Evolutionary conservation across 2,888 invertebrate species (phyloP).

Genomic region (Agrotis exclamationis): DNA sequence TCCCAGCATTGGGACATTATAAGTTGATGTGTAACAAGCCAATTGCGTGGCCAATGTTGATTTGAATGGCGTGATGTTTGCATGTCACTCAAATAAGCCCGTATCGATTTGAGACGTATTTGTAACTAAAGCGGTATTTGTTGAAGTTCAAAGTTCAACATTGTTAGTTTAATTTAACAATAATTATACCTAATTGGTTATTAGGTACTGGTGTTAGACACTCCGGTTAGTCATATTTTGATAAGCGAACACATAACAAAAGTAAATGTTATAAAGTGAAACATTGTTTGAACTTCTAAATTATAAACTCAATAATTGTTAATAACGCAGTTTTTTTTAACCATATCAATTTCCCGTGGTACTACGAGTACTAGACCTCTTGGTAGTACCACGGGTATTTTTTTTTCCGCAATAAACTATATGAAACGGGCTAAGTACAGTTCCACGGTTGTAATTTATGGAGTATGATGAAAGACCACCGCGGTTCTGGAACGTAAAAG

Average conservation of each 20-base stretch:
- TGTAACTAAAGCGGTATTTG: conserved; percentile 25
- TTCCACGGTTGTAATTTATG: too few species aligned
- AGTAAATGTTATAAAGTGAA: not conserved
- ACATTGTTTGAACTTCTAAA: not conserved
- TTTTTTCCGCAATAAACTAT: too few species aligned
- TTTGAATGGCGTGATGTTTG: conserved; percentile 42
- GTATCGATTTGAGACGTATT: conserved; percentile 52
- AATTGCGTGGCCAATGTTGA: conserved; percentile 7
- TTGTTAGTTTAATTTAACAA: conserved; percentile 9
- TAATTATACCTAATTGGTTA: conserved; percentile 21
- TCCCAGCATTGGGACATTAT: too few species aligned
- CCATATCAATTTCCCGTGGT: too few species aligned
- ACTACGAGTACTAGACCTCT: too few species aligned
- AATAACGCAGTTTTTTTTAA: too few species aligned
- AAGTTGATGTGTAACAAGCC: not conserved
- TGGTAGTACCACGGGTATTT: too few species aligned
- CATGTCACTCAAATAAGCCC: conserved; percentile 41
- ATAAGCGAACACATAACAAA: too few species aligned
- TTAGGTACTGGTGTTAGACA: not conserved
- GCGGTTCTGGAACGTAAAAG: too few species aligned
- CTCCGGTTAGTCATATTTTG: not conserved
- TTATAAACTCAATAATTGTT: too few species aligned
- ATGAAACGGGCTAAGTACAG: too few species aligned
- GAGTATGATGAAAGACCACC: too few species aligned
- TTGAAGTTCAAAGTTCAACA: conserved; percentile 29